Evolutionary conservation across 2,113 vertebrate species (phyloP).

Genomic region (Macrotus californicus): DNA sequence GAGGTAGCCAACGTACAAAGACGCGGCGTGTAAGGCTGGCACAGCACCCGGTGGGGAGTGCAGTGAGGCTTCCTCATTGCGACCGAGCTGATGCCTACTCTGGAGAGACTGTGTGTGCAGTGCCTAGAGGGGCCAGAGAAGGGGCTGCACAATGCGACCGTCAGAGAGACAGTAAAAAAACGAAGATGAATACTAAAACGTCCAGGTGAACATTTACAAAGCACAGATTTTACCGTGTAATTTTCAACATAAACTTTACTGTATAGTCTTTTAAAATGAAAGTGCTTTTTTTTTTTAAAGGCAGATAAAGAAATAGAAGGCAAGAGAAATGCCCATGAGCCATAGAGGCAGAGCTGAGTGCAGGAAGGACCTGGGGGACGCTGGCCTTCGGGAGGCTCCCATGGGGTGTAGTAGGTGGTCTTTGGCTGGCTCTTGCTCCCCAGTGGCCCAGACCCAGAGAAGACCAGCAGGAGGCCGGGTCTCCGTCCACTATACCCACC

Average conservation of each 20-base stretch:
- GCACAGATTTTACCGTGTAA: not conserved
- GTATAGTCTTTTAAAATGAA: not conserved
- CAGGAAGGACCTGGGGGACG: not conserved
- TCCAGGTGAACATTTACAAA: not conserved
- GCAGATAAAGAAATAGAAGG: not conserved
- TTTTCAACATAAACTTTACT: not conserved
- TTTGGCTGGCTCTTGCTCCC: not conserved
- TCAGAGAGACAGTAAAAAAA: not conserved
- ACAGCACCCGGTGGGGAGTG: too few species aligned
- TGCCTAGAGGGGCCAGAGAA: not conserved
- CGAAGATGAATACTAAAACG: not conserved
- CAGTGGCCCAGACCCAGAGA: not conserved
- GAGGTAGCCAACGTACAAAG: rapidly evolving
- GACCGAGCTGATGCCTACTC: not conserved
- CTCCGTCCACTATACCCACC: not conserved
- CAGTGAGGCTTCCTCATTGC: rapidly evolving
- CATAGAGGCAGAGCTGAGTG: not conserved
- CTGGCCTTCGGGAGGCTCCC: not conserved
- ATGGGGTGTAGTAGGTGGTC: not conserved
- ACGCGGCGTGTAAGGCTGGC: not conserved
- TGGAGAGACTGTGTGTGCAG: not conserved
- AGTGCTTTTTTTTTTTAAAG: not conserved
- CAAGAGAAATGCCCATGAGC: not conserved
- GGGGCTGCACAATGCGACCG: not conserved
- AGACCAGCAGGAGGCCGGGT: not conserved